Evolutionary conservation across 2,113 vertebrate genomes (phyloP), one percentile per base, ranked within the genome.

Genomic region (Osmerus mordax): DNA sequence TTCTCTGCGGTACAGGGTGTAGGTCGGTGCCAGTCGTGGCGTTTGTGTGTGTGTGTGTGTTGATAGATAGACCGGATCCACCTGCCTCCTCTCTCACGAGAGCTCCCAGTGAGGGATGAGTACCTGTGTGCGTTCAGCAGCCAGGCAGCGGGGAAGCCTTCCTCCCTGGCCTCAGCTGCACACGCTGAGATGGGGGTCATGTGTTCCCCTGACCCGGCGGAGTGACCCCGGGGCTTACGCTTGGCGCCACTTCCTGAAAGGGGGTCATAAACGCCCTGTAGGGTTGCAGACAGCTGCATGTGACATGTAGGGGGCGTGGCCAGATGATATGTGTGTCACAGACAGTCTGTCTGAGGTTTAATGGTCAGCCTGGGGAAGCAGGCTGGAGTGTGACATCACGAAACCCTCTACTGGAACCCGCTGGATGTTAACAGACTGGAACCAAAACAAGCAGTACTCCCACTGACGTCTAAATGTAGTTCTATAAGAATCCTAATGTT

Each of bases 41-140:
- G 41, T 47, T 4, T 41, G 32, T 32, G 32, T 32, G 32, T 32
- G 41, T 51, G 41, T 51, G 59, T 55, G 15, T 56, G 55, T 56
- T 56, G 67, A 69, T 58, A 54, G n/a, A 23, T 58, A 18, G 21
- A 56, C 67, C 67, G 55, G 67, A 58, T 69, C 23, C 29, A 18
- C 64, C 9, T 36, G 32, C 4, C 32, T 36, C 7, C 32, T 36
- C 32, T 36, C 32, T 36, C 32, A 36, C 32, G 32, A 36, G 32
- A 36, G 32, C 32, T 36, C 32, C 7, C 32, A 1, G 32, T 36
- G 32, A 47, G 9, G 41, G 41, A 47, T 47, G 41, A 47, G 9
- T 12, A 47, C 41, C 41, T 47, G 41, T 47, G 41, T 47, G 2
- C 41, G 2, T 47, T 47, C 47, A 54, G 66, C 51, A 15, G n/a